phyloP scores from a whole-genome alignment of 2,888 invertebrate species.

The Priocnemis perturbator region DNA sequence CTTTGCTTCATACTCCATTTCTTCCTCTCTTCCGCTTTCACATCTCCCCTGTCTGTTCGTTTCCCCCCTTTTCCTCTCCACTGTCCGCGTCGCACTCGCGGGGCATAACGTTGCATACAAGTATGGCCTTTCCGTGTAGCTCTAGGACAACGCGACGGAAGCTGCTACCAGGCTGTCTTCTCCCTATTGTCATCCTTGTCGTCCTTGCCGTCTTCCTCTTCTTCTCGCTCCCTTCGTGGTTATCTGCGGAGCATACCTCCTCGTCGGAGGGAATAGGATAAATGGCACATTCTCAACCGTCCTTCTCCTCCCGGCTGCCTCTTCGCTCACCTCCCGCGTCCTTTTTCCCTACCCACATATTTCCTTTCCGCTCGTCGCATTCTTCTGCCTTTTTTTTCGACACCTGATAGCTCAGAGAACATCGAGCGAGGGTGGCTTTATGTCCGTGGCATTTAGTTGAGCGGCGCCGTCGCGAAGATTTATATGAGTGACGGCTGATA shows the following conservation, averaged over 20 bases:
- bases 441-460: conserved; percentile 13
- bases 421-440: background rate
- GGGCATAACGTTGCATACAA: conserved; percentile 12
- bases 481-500: conserved; percentile 36
- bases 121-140: conserved; percentile 52
- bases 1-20: background rate
- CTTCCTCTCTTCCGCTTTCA: conserved; percentile 15
- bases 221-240: conserved; percentile 12
- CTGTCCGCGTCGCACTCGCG: background rate
- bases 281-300: too few species aligned
- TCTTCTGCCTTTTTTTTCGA: background rate
- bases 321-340: background rate
- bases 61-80: background rate
- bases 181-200: background rate
- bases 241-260: too few species aligned
- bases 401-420: background rate
- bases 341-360: background rate
- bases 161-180: conserved; percentile 2
- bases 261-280: too few species aligned
- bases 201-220: conserved; percentile 1
- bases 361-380: background rate
- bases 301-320: conserved; percentile 11
- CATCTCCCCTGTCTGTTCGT: conserved; percentile 19
- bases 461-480: conserved; percentile 41
- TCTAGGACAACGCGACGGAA: conserved; percentile 24